phyloP scores from a whole-genome alignment of 2,797 vertebrate species.

The Typhlichthys subterraneus region DNA sequence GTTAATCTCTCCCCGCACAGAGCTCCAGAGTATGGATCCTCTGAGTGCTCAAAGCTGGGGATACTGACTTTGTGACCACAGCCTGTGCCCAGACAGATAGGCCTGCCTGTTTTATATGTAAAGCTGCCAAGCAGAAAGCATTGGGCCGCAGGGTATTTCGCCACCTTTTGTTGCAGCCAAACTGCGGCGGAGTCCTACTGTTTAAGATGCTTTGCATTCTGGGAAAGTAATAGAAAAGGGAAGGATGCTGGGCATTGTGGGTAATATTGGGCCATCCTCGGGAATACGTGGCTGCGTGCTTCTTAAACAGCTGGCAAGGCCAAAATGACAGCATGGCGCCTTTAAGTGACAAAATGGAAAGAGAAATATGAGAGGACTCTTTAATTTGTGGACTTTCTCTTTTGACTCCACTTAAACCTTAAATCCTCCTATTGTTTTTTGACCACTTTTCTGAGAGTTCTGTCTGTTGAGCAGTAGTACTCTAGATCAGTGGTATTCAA shows the following conservation, averaged over 20 bases:
- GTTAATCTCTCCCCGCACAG: conserved; percentile 71
- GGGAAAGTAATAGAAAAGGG: conserved; percentile 53
- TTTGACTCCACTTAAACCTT: not conserved
- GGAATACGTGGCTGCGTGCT: conserved; percentile 30
- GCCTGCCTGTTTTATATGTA: conserved; percentile 78
- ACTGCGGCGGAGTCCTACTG: conserved; percentile 57
- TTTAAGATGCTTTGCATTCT: conserved; percentile 73
- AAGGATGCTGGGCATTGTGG: conserved; percentile 51
- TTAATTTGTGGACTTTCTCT: not conserved
- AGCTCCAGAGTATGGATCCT: conserved; percentile 63
- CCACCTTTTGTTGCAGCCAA: conserved; percentile 70
- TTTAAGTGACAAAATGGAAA: conserved; percentile 25
- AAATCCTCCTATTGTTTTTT: conserved; percentile 3
- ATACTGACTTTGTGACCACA: conserved; percentile 68
- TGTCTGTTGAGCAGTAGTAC: conserved; percentile 21
- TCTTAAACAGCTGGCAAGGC: conserved; percentile 27
- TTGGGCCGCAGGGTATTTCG: conserved; percentile 62
- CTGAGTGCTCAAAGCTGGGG: conserved; percentile 65
- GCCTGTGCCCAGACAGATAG: conserved; percentile 76
- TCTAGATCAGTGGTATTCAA: too few relatives aligned
- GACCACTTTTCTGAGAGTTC: not conserved
- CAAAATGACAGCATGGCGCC: conserved; percentile 19
- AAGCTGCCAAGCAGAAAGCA: conserved; percentile 73
- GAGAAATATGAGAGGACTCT: conserved; percentile 17
- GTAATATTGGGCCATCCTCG: conserved; percentile 43